phyloP scores from a whole-genome alignment of 2,888 invertebrate species.

The Standfussiana lucernea region DNA sequence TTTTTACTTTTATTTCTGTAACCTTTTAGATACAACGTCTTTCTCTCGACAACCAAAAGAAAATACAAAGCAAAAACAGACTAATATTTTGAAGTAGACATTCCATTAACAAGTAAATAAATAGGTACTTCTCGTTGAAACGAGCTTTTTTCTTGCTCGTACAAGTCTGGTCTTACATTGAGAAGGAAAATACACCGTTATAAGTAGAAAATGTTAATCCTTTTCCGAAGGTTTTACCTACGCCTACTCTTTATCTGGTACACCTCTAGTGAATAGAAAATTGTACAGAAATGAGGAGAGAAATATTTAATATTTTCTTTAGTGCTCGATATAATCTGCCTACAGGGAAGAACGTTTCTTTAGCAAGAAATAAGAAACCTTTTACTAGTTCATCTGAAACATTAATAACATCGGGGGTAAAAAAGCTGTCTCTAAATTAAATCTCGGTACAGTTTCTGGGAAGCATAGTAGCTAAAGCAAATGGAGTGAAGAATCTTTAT shows the following conservation, averaged over 20 bases:
- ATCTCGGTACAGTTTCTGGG: constrained; percentile 33
- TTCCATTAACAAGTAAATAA: constrained; percentile 20
- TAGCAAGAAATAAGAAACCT: constrained; percentile 45
- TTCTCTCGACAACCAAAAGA: constrained; percentile 6
- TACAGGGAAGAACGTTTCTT: constrained; percentile 24
- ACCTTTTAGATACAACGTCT: not conserved
- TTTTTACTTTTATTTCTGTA: not conserved
- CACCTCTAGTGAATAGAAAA: constrained; percentile 42
- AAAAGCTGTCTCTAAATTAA: constrained; percentile 43
- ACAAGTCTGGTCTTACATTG: constrained; percentile 1
- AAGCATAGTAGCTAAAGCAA: constrained; percentile 38
- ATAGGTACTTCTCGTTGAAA: constrained; percentile 13
- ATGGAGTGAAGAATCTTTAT: constrained; percentile 59
- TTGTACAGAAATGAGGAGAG: constrained; percentile 36
- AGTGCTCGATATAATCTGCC: constrained; percentile 49
- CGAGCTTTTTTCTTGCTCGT: not conserved
- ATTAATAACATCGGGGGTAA: constrained; percentile 45
- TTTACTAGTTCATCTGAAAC: constrained; percentile 37
- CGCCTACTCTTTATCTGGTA: constrained; percentile 28
- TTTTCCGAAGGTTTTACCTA: constrained; percentile 20
- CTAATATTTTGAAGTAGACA: constrained; percentile 5
- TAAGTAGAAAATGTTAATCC: constrained; percentile 37
- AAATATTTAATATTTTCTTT: constrained; percentile 59
- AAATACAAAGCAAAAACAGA: not conserved
- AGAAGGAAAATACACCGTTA: constrained; percentile 32